Conservation (phyloP, 2,797 vertebrate genomes). For the Sebastes nivosus region DNA sequence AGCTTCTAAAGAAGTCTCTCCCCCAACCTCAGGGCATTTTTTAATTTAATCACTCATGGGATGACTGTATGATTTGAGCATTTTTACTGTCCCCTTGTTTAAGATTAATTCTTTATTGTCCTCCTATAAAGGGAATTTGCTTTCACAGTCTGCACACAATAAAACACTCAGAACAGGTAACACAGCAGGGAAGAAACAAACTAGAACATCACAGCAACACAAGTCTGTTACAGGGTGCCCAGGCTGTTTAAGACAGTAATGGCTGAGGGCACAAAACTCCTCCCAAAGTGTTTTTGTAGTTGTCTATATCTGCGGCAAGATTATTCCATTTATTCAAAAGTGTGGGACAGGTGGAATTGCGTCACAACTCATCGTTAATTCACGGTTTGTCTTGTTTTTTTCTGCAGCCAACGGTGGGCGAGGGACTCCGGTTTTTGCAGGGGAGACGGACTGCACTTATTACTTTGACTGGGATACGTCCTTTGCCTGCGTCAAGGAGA, state of each 20-base stretch:
- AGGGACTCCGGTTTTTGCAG: slow-evolving; percentile 87
- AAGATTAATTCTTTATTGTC: neutral
- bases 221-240: no score
- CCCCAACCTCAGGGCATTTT: accelerated
- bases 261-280: no score
- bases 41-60: neutral
- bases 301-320: accelerated
- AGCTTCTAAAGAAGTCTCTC: neutral
- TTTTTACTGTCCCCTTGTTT: neutral
- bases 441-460: slow-evolving; percentile 95
- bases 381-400: neutral
- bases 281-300: no score
- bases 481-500: slow-evolving; percentile 91
- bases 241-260: no score
- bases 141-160: no score
- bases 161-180: no score
- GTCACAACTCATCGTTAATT: neutral
- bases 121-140: no score
- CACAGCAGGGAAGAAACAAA: accelerated
- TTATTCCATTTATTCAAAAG: neutral
- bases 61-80: neutral
- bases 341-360: neutral
- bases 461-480: slow-evolving; percentile 93
- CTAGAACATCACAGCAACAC: no score
- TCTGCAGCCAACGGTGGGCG: slow-evolving; percentile 80